A percentile compares a stretch with the other conserved stretches of the same genome.
Evolutionary conservation across 2,113 vertebrate genomes (phyloP).

Genomic region (Platichthys flesus): DNA sequence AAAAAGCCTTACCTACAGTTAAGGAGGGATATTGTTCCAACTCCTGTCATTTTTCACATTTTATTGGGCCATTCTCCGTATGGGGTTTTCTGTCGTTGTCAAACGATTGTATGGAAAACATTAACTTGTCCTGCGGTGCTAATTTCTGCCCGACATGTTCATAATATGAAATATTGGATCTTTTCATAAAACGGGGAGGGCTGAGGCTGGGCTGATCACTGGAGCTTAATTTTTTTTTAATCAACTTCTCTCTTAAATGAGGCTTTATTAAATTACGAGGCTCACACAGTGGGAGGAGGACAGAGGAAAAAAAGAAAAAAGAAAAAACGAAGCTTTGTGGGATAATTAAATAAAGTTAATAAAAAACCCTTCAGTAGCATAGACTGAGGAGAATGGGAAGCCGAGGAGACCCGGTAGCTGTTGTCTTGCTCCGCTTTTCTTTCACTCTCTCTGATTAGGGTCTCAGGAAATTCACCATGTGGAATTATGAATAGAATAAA

Average conservation of each 20-base stretch:
- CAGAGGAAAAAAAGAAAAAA: slow-evolving; percentile 75
- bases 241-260: slow-evolving; percentile 85
- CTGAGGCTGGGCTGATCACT: slow-evolving; percentile 77
- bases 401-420: slow-evolving; percentile 70
- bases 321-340: slow-evolving; percentile 63
- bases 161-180: slow-evolving; percentile 84
- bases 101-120: slow-evolving; percentile 73
- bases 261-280: slow-evolving; percentile 88
- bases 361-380: slow-evolving; percentile 63
- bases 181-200: slow-evolving; percentile 76
- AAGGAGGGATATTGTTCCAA: slow-evolving; percentile 52
- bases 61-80: slow-evolving; percentile 50
- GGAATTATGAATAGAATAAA: slow-evolving; percentile 67
- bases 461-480: slow-evolving; percentile 75
- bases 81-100: slow-evolving; percentile 63
- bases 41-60: slow-evolving; percentile 52
- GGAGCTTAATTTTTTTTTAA: slow-evolving; percentile 87
- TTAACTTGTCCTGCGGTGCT: slow-evolving; percentile 85
- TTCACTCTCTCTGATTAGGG: slow-evolving; percentile 72
- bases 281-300: slow-evolving; percentile 81
- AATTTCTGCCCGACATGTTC: slow-evolving; percentile 83
- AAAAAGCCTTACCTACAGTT: slow-evolving; percentile 54
- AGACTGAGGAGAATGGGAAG: slow-evolving; percentile 65
- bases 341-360: slow-evolving; percentile 88
- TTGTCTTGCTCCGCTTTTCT: slow-evolving; percentile 73